These are phyloP conservation scores for Takifugu ocellatus DNA, from an alignment of 2,797 vertebrate species.

Conservation along the genomic window DNA sequence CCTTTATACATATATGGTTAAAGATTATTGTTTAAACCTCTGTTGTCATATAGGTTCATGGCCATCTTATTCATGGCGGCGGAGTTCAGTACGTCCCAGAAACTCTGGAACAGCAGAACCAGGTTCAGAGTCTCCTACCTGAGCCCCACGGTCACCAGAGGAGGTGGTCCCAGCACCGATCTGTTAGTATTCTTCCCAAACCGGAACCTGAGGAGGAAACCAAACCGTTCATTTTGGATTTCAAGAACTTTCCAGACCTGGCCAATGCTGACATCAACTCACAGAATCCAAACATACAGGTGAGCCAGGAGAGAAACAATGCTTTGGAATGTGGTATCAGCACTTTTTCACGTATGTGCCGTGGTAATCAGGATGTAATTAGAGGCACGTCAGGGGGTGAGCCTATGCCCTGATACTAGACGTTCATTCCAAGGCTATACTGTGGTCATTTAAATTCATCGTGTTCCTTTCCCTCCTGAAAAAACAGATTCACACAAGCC, in stretches of 20 bases:
- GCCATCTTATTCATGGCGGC: constrained; percentile 42
- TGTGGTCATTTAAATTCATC: no score
- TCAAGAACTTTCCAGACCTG: constrained; percentile 85
- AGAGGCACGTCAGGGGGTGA: constrained; percentile 27
- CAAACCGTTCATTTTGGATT: constrained; percentile 83
- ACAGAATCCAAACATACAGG: constrained; percentile 92
- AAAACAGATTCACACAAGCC: constrained; percentile 14
- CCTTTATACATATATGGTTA: not conserved
- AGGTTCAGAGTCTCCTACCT: constrained; percentile 71
- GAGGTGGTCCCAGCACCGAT: constrained; percentile 69
- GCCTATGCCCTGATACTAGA: constrained; percentile 1
- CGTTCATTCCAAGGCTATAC: not conserved
- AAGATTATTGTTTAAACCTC: not conserved
- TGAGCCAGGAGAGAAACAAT: constrained; percentile 38
- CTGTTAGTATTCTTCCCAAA: constrained; percentile 61
- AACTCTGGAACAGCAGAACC: constrained; percentile 64
- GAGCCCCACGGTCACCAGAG: constrained; percentile 63
- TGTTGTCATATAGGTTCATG: constrained; percentile 64
- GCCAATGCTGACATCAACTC: constrained; percentile 82
- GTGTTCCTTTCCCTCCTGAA: constrained; percentile 7
- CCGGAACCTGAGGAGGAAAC: constrained; percentile 69
- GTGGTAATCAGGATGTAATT: constrained; percentile 47
- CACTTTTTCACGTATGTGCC: constrained; percentile 27
- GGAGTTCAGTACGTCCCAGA: constrained; percentile 57
- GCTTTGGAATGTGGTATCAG: not conserved